Conservation (phyloP, 2,113 vertebrate species). For the Ciconia stormi region DNA sequence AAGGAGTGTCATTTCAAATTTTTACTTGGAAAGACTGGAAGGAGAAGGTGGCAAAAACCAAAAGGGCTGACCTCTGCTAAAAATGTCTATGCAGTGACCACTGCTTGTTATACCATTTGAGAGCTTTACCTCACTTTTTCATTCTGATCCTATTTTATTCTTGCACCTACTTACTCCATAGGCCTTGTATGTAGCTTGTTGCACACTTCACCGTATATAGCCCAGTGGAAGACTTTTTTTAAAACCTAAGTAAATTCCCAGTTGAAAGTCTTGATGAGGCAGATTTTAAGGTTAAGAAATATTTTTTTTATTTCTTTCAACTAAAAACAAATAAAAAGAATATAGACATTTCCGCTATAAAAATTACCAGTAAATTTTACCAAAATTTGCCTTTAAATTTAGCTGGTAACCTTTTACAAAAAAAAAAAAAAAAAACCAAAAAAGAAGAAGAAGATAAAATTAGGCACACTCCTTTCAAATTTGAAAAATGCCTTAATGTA, state of each 20-base stretch:
- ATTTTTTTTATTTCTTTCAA: background rate
- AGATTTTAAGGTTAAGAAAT: background rate
- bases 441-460: background rate
- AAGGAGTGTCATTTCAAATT: background rate
- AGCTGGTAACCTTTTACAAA: background rate
- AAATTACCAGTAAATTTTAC: background rate
- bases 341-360: background rate
- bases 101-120: background rate
- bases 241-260: background rate
- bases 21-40: background rate
- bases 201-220: background rate
- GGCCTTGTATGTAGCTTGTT: background rate
- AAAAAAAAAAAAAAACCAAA: background rate
- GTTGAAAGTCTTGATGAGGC: background rate
- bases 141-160: background rate
- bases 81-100: background rate
- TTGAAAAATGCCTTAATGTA: background rate
- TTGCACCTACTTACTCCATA: background rate
- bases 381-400: background rate
- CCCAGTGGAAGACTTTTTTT: background rate
- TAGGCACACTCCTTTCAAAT: background rate
- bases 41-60: background rate
- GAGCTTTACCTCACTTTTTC: background rate
- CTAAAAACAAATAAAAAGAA: background rate
- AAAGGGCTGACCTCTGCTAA: background rate